Conservation (phyloP, 2,888 invertebrate species). For the Nomada fabriciana region DNA sequence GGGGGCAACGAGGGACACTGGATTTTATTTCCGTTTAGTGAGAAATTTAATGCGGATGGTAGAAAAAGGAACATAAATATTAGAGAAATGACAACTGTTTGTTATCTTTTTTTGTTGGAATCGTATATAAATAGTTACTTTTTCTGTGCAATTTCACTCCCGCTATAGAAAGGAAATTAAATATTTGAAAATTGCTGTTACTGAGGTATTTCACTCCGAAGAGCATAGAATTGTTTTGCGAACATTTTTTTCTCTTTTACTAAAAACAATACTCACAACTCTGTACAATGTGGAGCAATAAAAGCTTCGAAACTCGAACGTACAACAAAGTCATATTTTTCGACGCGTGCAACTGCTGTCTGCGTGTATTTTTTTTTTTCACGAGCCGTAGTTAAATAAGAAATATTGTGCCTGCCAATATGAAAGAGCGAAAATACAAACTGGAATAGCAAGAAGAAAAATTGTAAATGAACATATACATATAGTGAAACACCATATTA, state of each 20-base stretch:
- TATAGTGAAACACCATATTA: no score
- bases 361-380: not conserved
- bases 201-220: not conserved
- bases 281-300: not conserved
- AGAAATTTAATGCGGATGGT: no score
- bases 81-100: no score
- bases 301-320: not conserved
- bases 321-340: not conserved
- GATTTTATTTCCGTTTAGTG: no score
- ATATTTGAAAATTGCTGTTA: no score
- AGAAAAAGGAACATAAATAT: no score
- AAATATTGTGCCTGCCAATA: not conserved
- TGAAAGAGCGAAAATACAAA: not conserved
- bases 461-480: not conserved
- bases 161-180: no score
- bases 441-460: not conserved
- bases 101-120: no score
- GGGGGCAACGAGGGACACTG: no score
- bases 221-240: not conserved
- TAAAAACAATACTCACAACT: not conserved
- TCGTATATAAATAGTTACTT: no score
- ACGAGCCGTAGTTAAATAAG: not conserved
- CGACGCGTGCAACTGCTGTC: not conserved
- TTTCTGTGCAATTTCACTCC: no score
- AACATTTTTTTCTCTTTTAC: not conserved